Conservation (phyloP, 2,888 invertebrate genomes). For the Noctua janthina region DNA sequence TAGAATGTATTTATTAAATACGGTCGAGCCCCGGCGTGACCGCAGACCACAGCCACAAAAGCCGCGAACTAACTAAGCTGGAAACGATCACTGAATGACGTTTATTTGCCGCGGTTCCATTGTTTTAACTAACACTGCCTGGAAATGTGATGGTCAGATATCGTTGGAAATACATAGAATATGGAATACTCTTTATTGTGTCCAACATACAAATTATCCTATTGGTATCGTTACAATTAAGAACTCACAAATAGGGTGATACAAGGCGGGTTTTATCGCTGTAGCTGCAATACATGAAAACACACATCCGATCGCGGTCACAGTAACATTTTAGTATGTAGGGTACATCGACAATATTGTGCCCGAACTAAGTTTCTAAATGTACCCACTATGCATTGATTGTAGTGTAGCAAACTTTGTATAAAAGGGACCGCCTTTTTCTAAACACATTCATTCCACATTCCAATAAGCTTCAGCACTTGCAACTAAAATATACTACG, state of each 20-base stretch:
- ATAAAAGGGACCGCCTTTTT: no score
- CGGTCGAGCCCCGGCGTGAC: constrained; percentile 3
- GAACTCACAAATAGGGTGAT: background rate
- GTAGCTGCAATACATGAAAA: no score
- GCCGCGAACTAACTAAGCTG: constrained; percentile 52
- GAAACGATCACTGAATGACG: constrained; percentile 45
- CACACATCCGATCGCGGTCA: no score
- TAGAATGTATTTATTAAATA: constrained; percentile 51
- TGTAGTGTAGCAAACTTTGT: no score
- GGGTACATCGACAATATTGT: no score
- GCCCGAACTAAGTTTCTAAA: no score
- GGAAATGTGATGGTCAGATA: constrained; percentile 17
- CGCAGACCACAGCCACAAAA: constrained; percentile 46
- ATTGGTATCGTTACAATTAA: background rate
- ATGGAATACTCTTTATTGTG: background rate
- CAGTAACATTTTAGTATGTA: no score
- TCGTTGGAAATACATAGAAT: constrained; percentile 10
- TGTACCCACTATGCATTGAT: no score
- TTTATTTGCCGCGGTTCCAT: constrained; percentile 51
- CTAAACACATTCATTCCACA: no score
- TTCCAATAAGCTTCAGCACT: no score
- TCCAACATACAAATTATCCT: background rate
- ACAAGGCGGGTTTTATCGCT: background rate
- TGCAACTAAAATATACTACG: no score
- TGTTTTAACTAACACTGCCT: constrained; percentile 43